Percentiles rank a stretch among this genome's conserved stretches.
These are phyloP conservation scores for Leptinotarsa tumamoca DNA, from an alignment of 2,888 invertebrate species.

Conservation along the genomic window DNA sequence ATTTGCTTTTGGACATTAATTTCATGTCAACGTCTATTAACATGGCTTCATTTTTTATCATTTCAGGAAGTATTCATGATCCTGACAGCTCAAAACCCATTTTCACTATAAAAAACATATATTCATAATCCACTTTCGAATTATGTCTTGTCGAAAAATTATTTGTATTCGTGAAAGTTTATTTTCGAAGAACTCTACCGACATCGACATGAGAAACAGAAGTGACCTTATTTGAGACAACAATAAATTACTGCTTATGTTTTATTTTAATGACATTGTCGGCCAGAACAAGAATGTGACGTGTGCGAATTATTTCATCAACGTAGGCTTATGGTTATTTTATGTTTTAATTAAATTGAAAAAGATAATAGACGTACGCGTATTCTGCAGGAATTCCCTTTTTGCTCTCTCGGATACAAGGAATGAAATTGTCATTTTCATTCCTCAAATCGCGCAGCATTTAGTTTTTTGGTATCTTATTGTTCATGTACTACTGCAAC, in stretches of 20 bases:
- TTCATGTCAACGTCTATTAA: too few relatives aligned
- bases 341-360: slow-evolving; percentile 65
- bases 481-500: slow-evolving; percentile 41
- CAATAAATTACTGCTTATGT: slow-evolving; percentile 40
- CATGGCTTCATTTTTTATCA: too few relatives aligned
- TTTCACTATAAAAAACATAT: too few relatives aligned
- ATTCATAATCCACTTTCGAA: too few relatives aligned
- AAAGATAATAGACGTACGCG: slow-evolving; percentile 61
- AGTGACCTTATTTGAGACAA: slow-evolving; percentile 32
- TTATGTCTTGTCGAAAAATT: too few relatives aligned
- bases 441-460: slow-evolving; percentile 57
- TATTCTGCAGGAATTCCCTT: slow-evolving; percentile 54
- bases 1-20: too few relatives aligned
- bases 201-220: slow-evolving; percentile 15
- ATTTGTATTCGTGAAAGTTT: not conserved
- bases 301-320: slow-evolving; percentile 54
- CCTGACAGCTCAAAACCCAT: too few relatives aligned
- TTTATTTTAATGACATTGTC: slow-evolving; percentile 50
- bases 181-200: slow-evolving; percentile 7
- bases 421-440: slow-evolving; percentile 64
- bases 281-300: slow-evolving; percentile 49
- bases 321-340: slow-evolving; percentile 61
- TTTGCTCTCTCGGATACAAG: slow-evolving; percentile 55
- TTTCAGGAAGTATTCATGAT: too few relatives aligned
- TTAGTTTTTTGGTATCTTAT: slow-evolving; percentile 42